A percentile compares a stretch with the other conserved stretches of the same genome.
Conservation (phyloP, 1,140 invertebrate species). For the Anoplophora glabripennis region DNA sequence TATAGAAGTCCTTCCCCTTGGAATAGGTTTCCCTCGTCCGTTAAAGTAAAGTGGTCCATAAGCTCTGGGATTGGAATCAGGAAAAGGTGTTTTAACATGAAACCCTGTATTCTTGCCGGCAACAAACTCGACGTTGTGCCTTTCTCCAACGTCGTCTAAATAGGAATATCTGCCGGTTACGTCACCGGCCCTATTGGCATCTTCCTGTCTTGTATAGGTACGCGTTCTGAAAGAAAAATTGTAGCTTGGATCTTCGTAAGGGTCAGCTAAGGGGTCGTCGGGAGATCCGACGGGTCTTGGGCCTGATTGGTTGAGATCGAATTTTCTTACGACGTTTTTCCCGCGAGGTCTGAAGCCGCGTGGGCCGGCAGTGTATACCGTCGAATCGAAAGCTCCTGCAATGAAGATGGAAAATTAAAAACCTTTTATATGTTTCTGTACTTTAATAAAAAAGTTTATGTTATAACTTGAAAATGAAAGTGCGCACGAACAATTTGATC, state of each 20-base stretch:
- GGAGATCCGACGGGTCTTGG: conserved; percentile 57
- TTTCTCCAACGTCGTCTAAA: conserved; percentile 67
- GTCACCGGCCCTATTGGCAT: conserved; percentile 43
- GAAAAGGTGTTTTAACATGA: conserved; percentile 66
- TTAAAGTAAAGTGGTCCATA: conserved; percentile 57
- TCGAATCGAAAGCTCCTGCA: conserved; percentile 58
- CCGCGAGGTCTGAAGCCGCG: conserved; percentile 68
- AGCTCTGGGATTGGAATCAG: conserved; percentile 58
- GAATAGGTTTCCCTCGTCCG: conserved; percentile 54
- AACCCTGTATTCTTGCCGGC: conserved; percentile 69
- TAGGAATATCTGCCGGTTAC: conserved; percentile 58
- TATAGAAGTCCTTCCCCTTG: conserved; percentile 59
- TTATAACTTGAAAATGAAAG: too few relatives aligned
- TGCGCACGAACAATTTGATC: too few relatives aligned
- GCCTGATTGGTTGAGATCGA: conserved; percentile 64
- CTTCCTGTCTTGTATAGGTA: conserved; percentile 63
- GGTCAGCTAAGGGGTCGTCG: conserved; percentile 67
- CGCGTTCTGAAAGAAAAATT: conserved; percentile 63
- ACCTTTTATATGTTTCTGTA: too few relatives aligned
- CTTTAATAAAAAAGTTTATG: too few relatives aligned
- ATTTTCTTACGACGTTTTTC: conserved; percentile 64
- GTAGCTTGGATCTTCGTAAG: conserved; percentile 70
- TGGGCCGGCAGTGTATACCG: conserved; percentile 68
- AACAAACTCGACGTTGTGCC: conserved; percentile 68
- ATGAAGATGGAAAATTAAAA: too few relatives aligned